Evolutionary conservation across 2,888 invertebrate genomes (phyloP).

Genomic region (Ptychoptera albimana): DNA sequence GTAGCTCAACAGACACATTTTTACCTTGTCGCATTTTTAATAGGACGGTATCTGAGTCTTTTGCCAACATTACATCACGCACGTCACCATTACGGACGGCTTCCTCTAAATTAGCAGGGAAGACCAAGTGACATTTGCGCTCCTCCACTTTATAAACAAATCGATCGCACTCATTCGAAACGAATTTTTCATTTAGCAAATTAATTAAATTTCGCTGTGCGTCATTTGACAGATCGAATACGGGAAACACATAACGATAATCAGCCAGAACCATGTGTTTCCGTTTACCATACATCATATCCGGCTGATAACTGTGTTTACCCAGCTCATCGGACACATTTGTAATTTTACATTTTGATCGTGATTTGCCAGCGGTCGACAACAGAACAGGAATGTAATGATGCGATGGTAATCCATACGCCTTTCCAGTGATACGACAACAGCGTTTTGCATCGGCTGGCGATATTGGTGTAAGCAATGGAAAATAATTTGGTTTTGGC

Average conservation of each 20-base stretch:
- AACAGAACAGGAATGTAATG: conserved; percentile 66
- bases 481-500: conserved; percentile 70
- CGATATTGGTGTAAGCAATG: conserved; percentile 61
- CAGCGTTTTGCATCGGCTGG: conserved; percentile 68
- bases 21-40: conserved; percentile 57
- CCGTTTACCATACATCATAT: conserved; percentile 46
- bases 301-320: conserved; percentile 42
- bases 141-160: conserved; percentile 65
- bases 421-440: conserved; percentile 64
- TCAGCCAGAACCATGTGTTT: conserved; percentile 50
- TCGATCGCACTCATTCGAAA: conserved; percentile 34
- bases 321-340: conserved; percentile 43
- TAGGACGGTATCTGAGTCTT: conserved; percentile 56
- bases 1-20: conserved; percentile 56
- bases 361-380: conserved; percentile 28
- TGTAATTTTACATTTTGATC: conserved; percentile 46
- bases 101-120: conserved; percentile 55
- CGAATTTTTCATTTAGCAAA: conserved; percentile 41
- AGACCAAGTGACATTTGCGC: conserved; percentile 55
- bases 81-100: conserved; percentile 65
- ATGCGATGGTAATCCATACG: conserved; percentile 54
- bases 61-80: conserved; percentile 58
- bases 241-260: conserved; percentile 59
- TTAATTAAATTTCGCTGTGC: conserved; percentile 45
- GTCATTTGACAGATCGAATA: conserved; percentile 50